These are phyloP conservation scores for Monopis laevigella DNA, from an alignment of 2,888 invertebrate species.

Conservation along the genomic window DNA sequence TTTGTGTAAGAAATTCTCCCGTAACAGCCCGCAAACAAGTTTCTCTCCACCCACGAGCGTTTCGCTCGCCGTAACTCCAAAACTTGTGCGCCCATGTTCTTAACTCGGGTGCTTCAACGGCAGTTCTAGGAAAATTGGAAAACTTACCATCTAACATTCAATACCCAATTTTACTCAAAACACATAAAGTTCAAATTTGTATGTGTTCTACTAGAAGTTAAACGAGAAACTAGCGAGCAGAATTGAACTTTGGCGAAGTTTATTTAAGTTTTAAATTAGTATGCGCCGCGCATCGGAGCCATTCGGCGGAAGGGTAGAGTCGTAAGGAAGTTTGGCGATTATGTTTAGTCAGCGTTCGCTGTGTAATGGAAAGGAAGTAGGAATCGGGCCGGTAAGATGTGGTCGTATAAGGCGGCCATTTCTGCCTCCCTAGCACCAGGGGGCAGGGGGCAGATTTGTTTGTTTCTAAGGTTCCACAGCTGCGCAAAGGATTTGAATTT, in stretches of 20 bases:
- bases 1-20: slow-evolving; percentile 62
- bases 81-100: slow-evolving; percentile 60
- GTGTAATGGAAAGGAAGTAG: slow-evolving; percentile 65
- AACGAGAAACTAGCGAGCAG: slow-evolving; percentile 3
- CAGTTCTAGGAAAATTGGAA: slow-evolving; percentile 62
- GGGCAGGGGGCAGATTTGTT: slow-evolving; percentile 45
- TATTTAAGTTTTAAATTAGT: slow-evolving; percentile 21
- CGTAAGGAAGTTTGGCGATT: slow-evolving; percentile 67
- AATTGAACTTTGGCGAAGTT: slow-evolving; percentile 2
- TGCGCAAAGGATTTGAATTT: slow-evolving; percentile 60
- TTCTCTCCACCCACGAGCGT: slow-evolving; percentile 51
- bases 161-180: slow-evolving; percentile 20
- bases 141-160: slow-evolving; percentile 25
- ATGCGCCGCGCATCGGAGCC: slow-evolving; percentile 27
- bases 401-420: slow-evolving; percentile 60
- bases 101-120: slow-evolving; percentile 60
- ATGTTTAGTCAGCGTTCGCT: slow-evolving; percentile 58
- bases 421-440: slow-evolving; percentile 25
- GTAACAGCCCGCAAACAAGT: slow-evolving; percentile 55
- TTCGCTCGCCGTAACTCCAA: slow-evolving; percentile 55
- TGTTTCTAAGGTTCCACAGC: slow-evolving; percentile 59
- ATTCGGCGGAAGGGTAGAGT: slow-evolving; percentile 62
- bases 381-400: slow-evolving; percentile 65
- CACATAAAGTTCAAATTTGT: neutral
- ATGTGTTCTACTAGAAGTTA: neutral